Base-by-base conservation (phyloP, 2,797 vertebrate species). In the Pampus argenteus region DNA sequence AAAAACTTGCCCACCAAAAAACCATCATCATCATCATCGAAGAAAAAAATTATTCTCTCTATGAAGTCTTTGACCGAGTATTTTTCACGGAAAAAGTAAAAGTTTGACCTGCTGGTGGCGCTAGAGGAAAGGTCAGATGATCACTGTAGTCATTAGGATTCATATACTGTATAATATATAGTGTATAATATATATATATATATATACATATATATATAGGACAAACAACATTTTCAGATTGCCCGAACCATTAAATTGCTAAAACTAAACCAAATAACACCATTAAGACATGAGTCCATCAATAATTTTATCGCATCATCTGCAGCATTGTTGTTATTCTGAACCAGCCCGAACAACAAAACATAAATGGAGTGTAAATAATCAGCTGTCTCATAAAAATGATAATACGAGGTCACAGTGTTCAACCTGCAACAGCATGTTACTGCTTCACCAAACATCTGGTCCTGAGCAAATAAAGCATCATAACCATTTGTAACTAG, bases 271-370 rank as follows among this genome's bases (percentile, higher is more conserved):
- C 40, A n/a, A 57, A 72, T 36, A 28, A 9, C 45, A 40, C 28
- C 52, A 45, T 58, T 49, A 74, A 40, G 26, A 68, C 62, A 63
- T 2, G 6, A 71, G 57, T 36, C 55, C 50, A 63, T 84, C 81
- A 76, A 38, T 84, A 85, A 78, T 45, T 34, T 34, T 6, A 66
- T 79, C n/a, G n/a, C n/a, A n/a, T n/a, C 73, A 73, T 84, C 78
- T 50, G 45, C 62, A 22, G 50, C 36, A 5, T 25, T 10, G 62
- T 55, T 31, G 29, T 49, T 47, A n/a, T 22, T 48, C 66, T 25
- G 58, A 44, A 58, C 31, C 67, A 3, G 57, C 71, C 78, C 55
- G 40, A 81, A 56, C 66, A 65, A 67, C 45, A 62, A 58, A 62
- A 54, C 29, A 28, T 47, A 61, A 83, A 75, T 58, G 66, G 45